A percentile compares a stretch with the other conserved stretches of the same genome.
phyloP scores from a whole-genome alignment of 2,797 vertebrate genomes.

The Eupleurogrammus muticus region DNA sequence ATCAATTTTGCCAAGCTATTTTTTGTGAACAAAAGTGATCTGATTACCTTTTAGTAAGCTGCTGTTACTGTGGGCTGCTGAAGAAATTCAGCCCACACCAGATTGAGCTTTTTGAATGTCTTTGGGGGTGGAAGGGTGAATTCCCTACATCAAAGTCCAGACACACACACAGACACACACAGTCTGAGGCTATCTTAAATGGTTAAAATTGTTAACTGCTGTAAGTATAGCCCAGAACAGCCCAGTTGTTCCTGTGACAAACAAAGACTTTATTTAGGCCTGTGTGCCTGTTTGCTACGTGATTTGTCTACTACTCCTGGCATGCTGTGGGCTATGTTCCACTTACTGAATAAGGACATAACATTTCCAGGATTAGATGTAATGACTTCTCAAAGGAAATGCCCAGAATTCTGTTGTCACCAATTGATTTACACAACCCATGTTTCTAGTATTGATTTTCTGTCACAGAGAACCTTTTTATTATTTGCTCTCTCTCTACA shows the following conservation, averaged over 20 bases:
- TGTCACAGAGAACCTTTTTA: conserved; percentile 48
- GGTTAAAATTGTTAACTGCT: conserved; percentile 5
- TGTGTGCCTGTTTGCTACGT: conserved; percentile 9
- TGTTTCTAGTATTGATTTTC: conserved; percentile 59
- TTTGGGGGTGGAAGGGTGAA: conserved; percentile 9
- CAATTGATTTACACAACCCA: conserved; percentile 4
- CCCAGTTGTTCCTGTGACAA: conserved; percentile 14
- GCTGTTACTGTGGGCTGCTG: conserved; percentile 7
- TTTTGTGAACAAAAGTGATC: conserved; percentile 10
- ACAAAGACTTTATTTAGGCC: conserved; percentile 26
- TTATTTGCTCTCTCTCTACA: conserved; percentile 54
- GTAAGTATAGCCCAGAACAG: conserved; percentile 14
- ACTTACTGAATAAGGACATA: conserved; percentile 15
- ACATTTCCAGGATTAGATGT: conserved; percentile 19
- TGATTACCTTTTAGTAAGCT: conserved; percentile 28
- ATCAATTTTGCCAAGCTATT: background rate
- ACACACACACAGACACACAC: background rate
- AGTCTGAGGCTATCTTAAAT: background rate
- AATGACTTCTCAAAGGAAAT: conserved; percentile 40
- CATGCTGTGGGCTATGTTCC: conserved; percentile 9
- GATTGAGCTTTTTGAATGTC: conserved; percentile 23
- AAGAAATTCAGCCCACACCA: conserved; percentile 11
- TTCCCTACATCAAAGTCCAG: conserved; percentile 31
- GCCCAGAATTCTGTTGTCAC: background rate
- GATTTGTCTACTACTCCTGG: conserved; percentile 4